Evolutionary conservation across 2,113 vertebrate species (phyloP).

Genomic region (Corydoras sp.): DNA sequence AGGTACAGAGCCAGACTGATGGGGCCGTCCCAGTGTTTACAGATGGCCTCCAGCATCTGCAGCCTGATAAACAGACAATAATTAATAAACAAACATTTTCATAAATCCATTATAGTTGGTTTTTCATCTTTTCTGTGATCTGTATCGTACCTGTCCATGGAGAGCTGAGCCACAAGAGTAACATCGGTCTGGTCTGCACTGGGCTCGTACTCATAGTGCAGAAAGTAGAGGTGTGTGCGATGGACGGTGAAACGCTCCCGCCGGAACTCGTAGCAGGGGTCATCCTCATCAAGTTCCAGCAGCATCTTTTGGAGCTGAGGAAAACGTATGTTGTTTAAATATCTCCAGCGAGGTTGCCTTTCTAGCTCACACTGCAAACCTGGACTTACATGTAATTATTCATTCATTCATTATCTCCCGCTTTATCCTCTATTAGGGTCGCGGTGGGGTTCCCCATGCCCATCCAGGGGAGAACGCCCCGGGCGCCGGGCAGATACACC

Average conservation of each 20-base stretch:
- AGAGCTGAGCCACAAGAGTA: conserved; percentile 95
- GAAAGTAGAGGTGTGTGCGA: conserved; percentile 91
- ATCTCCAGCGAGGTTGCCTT: no score
- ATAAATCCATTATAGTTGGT: no score
- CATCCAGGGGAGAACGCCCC: no score
- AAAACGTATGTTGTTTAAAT: no score
- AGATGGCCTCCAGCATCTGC: conserved; percentile 98
- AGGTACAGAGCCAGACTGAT: conserved; percentile 97
- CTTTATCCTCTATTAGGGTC: no score
- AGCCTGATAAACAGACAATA: conserved; percentile 64
- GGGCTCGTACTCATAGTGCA: conserved; percentile 88
- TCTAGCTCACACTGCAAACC: no score
- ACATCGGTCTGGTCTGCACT: conserved; percentile 80
- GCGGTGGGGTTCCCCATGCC: no score
- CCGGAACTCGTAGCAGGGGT: conserved; percentile 94
- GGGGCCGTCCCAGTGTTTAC: conserved; percentile 98
- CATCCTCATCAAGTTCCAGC: conserved; percentile 91
- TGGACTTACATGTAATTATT: no score
- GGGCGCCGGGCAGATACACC: no score
- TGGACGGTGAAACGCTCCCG: conserved; percentile 93
- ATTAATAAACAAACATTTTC: no score
- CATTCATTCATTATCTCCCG: no score
- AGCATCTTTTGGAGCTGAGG: conserved; percentile 92
- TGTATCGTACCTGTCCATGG: conserved; percentile 88
- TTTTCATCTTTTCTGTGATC: background rate